These are phyloP conservation scores for Brachionus sp. DNA, from an alignment of 1,140 invertebrate species.

Conservation along the genomic window DNA sequence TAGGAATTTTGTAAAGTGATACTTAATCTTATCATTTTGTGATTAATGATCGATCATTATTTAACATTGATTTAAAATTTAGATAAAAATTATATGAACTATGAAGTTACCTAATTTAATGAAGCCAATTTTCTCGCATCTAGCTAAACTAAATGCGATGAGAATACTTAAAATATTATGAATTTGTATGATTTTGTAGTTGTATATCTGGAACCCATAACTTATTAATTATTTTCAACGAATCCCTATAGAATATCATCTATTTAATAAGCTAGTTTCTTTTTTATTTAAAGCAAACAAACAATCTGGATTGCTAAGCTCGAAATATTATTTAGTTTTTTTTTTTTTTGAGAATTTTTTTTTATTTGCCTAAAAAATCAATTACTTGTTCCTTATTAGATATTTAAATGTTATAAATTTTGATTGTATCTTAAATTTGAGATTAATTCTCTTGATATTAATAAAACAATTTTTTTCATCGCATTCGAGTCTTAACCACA, in stretches of 20 bases:
- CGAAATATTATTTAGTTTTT: neutral
- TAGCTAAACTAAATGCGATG: neutral
- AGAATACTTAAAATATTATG: conserved; percentile 15
- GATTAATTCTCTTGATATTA: conserved; percentile 10
- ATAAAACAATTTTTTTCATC: neutral
- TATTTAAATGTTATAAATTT: conserved; percentile 7
- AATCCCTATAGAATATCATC: conserved; percentile 32
- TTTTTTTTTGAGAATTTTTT: neutral
- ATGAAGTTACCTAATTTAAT: neutral
- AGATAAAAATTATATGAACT: neutral
- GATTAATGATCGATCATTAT: neutral
- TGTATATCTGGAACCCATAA: conserved; percentile 31
- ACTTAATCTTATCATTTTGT: neutral
- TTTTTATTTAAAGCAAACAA: conserved; percentile 22
- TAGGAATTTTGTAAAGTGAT: neutral
- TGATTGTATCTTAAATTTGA: neutral
- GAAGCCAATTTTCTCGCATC: neutral
- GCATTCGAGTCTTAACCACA: neutral
- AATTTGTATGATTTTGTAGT: neutral
- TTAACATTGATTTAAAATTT: conserved; percentile 8
- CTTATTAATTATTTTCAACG: conserved; percentile 37
- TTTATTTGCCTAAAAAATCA: neutral
- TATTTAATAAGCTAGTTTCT: conserved; percentile 19
- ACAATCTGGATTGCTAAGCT: conserved; percentile 29
- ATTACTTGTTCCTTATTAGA: neutral